These are phyloP conservation scores for Piaya cayana DNA, from an alignment of 2,113 vertebrate genomes.

Conservation along the genomic window DNA sequence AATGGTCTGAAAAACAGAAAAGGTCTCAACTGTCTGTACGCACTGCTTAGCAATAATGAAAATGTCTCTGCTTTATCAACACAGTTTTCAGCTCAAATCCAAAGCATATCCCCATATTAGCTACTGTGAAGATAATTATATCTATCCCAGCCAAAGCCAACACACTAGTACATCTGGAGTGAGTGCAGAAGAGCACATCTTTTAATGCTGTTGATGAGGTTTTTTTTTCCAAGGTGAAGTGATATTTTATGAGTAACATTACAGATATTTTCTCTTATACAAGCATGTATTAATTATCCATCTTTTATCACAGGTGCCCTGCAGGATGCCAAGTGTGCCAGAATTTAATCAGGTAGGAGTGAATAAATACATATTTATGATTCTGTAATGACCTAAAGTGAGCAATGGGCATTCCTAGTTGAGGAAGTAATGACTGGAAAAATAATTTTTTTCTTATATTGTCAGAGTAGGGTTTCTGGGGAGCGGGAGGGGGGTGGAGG, in stretches of 20 bases:
- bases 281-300: background rate
- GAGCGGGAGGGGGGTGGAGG: too few relatives aligned
- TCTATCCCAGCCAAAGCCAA: too few relatives aligned
- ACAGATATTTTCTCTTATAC: background rate
- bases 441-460: background rate
- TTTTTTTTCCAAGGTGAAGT: background rate
- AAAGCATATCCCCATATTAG: too few relatives aligned
- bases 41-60: too few relatives aligned
- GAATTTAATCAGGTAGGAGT: conserved; percentile 89
- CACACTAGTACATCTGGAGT: background rate
- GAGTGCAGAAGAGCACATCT: background rate
- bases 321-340: conserved; percentile 91
- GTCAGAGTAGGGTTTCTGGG: background rate
- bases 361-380: background rate
- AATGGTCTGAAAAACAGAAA: too few relatives aligned
- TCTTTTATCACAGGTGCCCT: conserved; percentile 80
- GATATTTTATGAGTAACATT: background rate
- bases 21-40: too few relatives aligned
- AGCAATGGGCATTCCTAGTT: background rate
- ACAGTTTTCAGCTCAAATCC: too few relatives aligned
- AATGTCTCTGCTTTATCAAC: too few relatives aligned
- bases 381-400: background rate
- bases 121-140: too few relatives aligned
- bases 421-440: background rate
- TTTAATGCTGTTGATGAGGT: background rate